These are phyloP conservation scores for Pecten maximus DNA, from an alignment of 2,888 invertebrate species.

Conservation along the genomic window DNA sequence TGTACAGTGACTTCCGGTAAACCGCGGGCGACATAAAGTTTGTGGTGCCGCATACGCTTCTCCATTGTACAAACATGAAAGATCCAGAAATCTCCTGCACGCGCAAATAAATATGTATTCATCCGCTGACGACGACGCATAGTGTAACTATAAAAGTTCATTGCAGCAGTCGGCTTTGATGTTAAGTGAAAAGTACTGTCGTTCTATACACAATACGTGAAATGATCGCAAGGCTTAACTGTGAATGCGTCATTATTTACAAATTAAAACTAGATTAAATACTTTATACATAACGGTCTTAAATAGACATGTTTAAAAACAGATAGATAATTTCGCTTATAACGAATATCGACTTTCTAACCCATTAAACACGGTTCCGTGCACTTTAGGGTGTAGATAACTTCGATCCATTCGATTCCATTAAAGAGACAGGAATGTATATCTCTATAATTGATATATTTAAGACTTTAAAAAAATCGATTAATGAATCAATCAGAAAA, in stretches of 20 bases:
- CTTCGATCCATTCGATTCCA: not conserved
- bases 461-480: too few species aligned
- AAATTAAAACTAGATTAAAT: conserved; percentile 33
- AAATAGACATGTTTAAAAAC: conserved; percentile 5
- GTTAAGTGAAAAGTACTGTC: conserved; percentile 53
- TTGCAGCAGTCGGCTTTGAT: conserved; percentile 45
- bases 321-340: conserved; percentile 1
- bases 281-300: not conserved
- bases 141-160: not conserved
- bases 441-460: too few species aligned
- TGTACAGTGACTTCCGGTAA: not conserved
- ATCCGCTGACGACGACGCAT: not conserved
- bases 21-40: not conserved
- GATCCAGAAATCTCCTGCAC: not conserved
- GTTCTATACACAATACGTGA: not conserved
- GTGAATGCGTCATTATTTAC: conserved; percentile 22
- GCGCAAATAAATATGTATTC: conserved; percentile 16
- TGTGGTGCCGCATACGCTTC: not conserved
- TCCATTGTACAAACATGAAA: not conserved
- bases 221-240: not conserved
- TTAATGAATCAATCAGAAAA: too few species aligned
- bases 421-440: too few species aligned
- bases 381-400: not conserved
- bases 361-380: not conserved
- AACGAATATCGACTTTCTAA: not conserved